phyloP scores from a whole-genome alignment of 2,797 vertebrate genomes.

The Rhincodon typus region DNA sequence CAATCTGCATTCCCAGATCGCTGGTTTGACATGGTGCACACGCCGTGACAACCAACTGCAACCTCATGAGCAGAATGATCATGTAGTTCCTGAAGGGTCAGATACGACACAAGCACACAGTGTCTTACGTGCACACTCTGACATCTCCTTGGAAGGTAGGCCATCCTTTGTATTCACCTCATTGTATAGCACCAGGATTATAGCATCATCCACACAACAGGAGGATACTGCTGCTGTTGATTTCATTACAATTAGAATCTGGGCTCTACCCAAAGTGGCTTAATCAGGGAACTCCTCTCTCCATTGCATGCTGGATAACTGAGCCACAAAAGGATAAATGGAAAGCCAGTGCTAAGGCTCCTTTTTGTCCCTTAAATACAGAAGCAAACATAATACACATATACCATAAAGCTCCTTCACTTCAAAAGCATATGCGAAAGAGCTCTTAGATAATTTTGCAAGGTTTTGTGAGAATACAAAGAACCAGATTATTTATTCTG shows the following conservation, averaged over 20 bases:
- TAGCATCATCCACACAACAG: background rate
- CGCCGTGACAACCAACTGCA: background rate
- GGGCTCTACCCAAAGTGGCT: too few relatives aligned
- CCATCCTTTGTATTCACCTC: background rate
- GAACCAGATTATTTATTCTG: background rate
- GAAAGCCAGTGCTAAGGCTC: too few relatives aligned
- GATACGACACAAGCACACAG: background rate
- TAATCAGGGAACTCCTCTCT: background rate
- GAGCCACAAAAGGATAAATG: background rate
- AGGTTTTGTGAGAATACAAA: background rate
- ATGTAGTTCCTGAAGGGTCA: background rate
- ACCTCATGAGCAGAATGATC: background rate
- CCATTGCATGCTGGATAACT: background rate
- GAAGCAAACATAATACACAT: background rate
- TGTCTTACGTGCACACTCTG: background rate
- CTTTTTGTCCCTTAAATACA: background rate
- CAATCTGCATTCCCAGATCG: background rate
- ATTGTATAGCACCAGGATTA: background rate
- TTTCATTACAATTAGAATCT: background rate
- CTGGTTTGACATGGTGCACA: background rate
- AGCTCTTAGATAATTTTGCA: background rate
- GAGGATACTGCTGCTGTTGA: background rate
- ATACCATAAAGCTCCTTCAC: background rate
- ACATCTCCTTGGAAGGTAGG: rapidly evolving
- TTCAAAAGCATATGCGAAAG: background rate